Evolutionary conservation across 2,113 vertebrate species (phyloP).

Genomic region (Corythaixoides concolor): DNA sequence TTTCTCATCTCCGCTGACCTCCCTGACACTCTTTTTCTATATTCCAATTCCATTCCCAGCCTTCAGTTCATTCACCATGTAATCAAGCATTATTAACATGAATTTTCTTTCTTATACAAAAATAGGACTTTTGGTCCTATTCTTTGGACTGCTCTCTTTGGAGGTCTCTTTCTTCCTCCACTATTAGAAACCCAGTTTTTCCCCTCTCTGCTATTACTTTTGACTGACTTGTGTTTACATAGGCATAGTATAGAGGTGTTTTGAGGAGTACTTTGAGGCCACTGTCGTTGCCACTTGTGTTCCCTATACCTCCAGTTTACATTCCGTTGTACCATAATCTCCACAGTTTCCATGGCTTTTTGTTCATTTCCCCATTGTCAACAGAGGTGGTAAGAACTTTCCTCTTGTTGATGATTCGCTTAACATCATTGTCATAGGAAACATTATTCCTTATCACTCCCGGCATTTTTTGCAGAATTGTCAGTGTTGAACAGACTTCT

Average conservation of each 20-base stretch:
- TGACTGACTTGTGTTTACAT: background rate
- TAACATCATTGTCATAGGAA: background rate
- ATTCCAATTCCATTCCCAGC: background rate
- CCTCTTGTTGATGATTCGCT: background rate
- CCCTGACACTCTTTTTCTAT: background rate
- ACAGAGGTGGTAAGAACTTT: background rate
- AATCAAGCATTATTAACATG: background rate
- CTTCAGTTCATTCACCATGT: background rate
- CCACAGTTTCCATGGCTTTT: background rate
- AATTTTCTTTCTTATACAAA: background rate
- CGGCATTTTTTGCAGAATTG: background rate
- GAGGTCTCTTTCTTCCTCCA: background rate
- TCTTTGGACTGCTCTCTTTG: background rate
- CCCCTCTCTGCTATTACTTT: background rate
- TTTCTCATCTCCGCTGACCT: background rate
- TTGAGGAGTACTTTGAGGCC: background rate
- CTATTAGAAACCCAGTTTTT: background rate
- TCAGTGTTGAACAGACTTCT: background rate
- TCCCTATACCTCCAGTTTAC: background rate
- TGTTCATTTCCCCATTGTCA: background rate
- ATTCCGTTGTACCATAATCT: accelerated
- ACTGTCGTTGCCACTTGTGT: background rate
- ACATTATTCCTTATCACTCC: background rate
- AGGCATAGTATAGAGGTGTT: background rate
- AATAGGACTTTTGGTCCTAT: background rate